A percentile compares a stretch with the other conserved stretches of the same genome.
These are phyloP conservation scores for Oxyruncus cristatus DNA, from an alignment of 2,113 vertebrate genomes.

Conservation along the genomic window DNA sequence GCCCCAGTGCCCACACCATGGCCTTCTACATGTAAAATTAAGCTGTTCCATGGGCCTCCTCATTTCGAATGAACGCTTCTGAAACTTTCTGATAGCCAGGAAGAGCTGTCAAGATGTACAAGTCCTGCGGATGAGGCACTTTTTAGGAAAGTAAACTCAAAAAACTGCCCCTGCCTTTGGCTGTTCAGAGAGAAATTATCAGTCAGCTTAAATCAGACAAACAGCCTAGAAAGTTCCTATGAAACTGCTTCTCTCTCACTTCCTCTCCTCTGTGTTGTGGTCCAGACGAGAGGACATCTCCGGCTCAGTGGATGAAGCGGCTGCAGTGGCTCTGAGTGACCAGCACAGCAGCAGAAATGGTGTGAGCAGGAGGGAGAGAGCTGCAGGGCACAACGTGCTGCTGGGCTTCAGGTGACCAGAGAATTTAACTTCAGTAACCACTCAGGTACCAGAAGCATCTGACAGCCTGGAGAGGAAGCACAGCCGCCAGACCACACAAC, in stretches of 20 bases:
- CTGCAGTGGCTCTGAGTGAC: neutral
- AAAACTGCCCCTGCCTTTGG: neutral
- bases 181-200: neutral
- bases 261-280: neutral
- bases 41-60: neutral
- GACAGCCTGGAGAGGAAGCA: neutral
- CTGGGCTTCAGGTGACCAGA: neutral
- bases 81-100: neutral
- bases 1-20: neutral
- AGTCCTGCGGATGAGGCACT: neutral
- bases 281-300: neutral
- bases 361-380: neutral
- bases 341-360: neutral
- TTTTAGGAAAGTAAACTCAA: neutral
- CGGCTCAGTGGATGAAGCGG: neutral
- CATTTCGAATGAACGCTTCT: neutral
- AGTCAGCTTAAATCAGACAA: neutral
- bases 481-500: neutral
- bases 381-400: neutral
- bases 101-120: neutral
- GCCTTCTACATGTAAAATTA: rapidly evolving
- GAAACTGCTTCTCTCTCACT: neutral
- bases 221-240: neutral
- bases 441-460: neutral
- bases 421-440: neutral